Base-by-base conservation (phyloP, 1,140 invertebrate species). In the Camponotus floridanus region DNA sequence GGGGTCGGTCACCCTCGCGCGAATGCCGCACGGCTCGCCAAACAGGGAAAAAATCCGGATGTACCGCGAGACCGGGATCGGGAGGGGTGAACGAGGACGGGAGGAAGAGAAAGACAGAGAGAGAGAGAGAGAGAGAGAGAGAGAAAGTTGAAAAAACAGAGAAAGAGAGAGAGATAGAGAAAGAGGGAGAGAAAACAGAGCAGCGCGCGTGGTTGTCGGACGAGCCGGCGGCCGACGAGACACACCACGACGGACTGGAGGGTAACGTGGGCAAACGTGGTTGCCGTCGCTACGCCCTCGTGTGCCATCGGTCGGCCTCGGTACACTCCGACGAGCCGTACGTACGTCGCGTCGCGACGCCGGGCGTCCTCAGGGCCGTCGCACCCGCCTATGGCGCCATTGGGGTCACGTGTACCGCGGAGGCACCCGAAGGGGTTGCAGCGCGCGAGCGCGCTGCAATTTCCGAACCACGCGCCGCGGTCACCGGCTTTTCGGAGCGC, bases 241-340 rank as follows among this genome's bases (percentile, higher is more conserved):
- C 87, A 92, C 87, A 91, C 90, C 91, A 91, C 94, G 94, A 94
- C 93, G 93, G 90, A 94, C 94, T 94, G 95, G 94, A 92, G 15
- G 48, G 48, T 51, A 84, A 90, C 74, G 92, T 93, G 42, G 94
- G 92, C 91, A 93, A 95, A 93, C 94, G 94, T 94, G 94, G 91
- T 94, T 94, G 92, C 94, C 93, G 86, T 94, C 94, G 92, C 93
- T 92, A 93, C 93, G 92, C 90, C 90, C 90, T 94, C 93, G 93
- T 85, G 90, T 64, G 64, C 74, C 62, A 64, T 94, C 93, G 93
- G 92, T 70, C 83, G 86, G 85, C 85, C 86, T 87, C 93, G 92
- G 83, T 13, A 45, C 9, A 18, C 36, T 45, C 26, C 86, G 86
- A 57, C 18, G 48, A 45, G 26, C 39, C 57, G 67, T 31, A 39